Base-by-base conservation (phyloP, 1,140 invertebrate genomes). In the Wiebesia pumilae region DNA sequence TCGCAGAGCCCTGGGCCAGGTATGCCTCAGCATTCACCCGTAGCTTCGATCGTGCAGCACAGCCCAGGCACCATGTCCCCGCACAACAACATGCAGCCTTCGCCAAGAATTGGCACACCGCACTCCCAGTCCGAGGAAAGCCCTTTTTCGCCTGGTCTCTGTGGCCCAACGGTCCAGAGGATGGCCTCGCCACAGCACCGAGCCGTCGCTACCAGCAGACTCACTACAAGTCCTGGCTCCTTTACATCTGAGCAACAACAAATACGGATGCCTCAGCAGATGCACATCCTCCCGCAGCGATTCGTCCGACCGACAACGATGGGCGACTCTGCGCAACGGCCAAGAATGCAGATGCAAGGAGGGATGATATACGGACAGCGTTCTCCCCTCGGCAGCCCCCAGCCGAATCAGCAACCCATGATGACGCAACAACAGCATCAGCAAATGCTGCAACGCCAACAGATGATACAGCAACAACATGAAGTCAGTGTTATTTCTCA, bases 101-200 rank as follows among this genome's bases (percentile, higher is more conserved):
- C 95, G 7, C 95, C 95, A 7, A 89, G 95, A 80, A 95, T 95
- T 43, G 95, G 94, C 6, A 96, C 95, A 71, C 95, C 95, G 0
- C 95, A 95, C 86, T 96, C 95, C 9, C 95, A 96, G 90, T 94
- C 92, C 38, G 95, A 94, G 40, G 93, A 94, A 30, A 94, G 93
- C 90, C 94, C 94, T 0, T 95, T 95, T 83, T 95, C 94, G 90
- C 94, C 94, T 0, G 92, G 92, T 12, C 90, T 93, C 43, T 92
- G 92, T 81, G 91, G 90, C 0, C 94, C 94, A 0, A 91, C 94
- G 7, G 91, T 92, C 33, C 94, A 94, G 24, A 89, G 95, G 67
- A 95, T 95, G 94, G 94, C 95, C 16, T 95, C 95, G 9, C 95
- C 95, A 1, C 95, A 95, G 88, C 95, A 95, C 89, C 91, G 95